A percentile compares a stretch with the other conserved stretches of the same genome.
Conservation (phyloP, 2,888 invertebrate genomes). For the Ectobius pallidus region DNA sequence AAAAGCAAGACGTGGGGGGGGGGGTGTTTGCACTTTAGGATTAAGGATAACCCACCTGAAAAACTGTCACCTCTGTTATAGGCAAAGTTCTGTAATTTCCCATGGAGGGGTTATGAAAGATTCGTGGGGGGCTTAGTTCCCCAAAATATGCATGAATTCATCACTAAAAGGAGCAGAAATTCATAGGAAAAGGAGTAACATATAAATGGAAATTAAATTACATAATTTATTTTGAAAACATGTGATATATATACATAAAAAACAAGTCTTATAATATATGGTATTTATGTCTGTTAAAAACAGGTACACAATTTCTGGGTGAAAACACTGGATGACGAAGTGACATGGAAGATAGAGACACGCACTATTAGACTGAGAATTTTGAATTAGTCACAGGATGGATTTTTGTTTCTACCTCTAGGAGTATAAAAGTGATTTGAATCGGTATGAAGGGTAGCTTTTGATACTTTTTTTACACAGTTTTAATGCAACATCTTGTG, state of each 20-base stretch:
- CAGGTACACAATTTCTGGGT: slow-evolving; percentile 24
- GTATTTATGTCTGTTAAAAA: slow-evolving; percentile 13
- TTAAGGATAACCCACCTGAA: too few species aligned
- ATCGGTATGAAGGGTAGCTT: not conserved
- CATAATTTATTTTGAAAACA: slow-evolving; percentile 38
- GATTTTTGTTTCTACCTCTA: not conserved
- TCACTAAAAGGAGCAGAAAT: too few species aligned
- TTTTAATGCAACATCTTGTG: not conserved
- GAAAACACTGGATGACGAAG: slow-evolving; percentile 19
- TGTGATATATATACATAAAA: slow-evolving; percentile 37
- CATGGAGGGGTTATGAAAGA: too few species aligned
- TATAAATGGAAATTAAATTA: slow-evolving; percentile 29
- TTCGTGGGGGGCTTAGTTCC: too few species aligned
- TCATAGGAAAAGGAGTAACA: too few species aligned
- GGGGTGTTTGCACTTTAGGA: too few species aligned
- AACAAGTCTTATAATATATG: slow-evolving; percentile 24
- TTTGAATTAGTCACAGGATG: not conserved
- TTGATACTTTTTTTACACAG: not conserved
- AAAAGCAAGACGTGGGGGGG: too few species aligned
- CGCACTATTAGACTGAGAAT: not conserved
- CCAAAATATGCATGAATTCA: too few species aligned
- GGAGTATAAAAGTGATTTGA: not conserved
- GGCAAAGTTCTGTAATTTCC: too few species aligned
- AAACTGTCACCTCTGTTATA: too few species aligned
- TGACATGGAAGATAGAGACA: not conserved